These are phyloP conservation scores for Zonitis immaculata DNA, from an alignment of 2,888 invertebrate genomes.

Conservation along the genomic window DNA sequence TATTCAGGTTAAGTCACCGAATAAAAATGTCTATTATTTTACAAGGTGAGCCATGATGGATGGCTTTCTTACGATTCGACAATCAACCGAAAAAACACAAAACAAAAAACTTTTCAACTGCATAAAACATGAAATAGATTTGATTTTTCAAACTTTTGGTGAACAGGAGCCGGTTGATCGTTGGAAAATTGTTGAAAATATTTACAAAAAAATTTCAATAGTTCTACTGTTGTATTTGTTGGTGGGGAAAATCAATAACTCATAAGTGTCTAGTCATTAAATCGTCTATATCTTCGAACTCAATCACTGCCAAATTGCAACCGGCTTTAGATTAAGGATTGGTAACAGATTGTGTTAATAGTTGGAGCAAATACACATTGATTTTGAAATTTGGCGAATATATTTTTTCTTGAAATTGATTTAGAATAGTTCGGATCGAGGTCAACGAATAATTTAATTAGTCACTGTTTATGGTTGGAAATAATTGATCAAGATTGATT, in stretches of 20 bases:
- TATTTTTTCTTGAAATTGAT: not conserved
- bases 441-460: not conserved
- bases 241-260: not conserved
- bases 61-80: not conserved
- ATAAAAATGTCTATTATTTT: not conserved
- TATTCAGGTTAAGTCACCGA: not conserved
- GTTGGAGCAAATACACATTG: slow-evolving; percentile 12
- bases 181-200: not conserved
- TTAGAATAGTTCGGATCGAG: not conserved
- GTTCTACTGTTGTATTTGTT: not conserved
- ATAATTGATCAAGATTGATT: not conserved
- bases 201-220: not conserved
- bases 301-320: slow-evolving; percentile 31
- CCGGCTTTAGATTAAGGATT: slow-evolving; percentile 29
- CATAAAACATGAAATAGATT: slow-evolving; percentile 1
- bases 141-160: not conserved
- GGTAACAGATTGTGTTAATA: slow-evolving; percentile 35
- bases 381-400: not conserved
- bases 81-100: too few relatives aligned
- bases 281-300: slow-evolving; percentile 24
- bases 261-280: slow-evolving; percentile 28
- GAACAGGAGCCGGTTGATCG: not conserved
- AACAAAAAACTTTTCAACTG: not conserved
- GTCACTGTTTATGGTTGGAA: not conserved
- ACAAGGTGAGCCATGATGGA: not conserved